Base-by-base conservation (phyloP, 2,797 vertebrate species). In the Limosa lapponica region DNA sequence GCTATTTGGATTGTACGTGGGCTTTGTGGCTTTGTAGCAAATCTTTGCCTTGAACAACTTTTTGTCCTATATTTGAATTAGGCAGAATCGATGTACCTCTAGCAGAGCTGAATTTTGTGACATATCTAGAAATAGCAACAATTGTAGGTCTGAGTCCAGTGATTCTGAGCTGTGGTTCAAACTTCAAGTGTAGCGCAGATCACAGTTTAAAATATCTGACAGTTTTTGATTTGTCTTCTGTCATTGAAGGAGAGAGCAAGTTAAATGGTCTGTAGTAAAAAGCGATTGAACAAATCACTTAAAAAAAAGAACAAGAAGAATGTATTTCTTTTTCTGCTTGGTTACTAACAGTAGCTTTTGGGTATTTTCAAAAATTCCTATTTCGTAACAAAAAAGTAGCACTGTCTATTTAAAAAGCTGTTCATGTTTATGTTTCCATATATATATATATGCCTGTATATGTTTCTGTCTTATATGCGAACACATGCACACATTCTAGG, bases 191-290 rank as follows among this genome's bases (percentile, higher is more conserved):
- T 49, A 79, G 85, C 52, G 32, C 54, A 87, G 69, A 95, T 96
- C 91, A 79, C 32, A 46, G 77, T 79, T 87, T 95, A 93, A 96
- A 97, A 91, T 59, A 78, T 73, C 85, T 90, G 93, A 73, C 48
- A 84, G 70, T 27, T 93, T 79, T 84, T 88, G 62, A 95, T 95
- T 94, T 94, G 87, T 74, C 77, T 83, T 84, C 91, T 95, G 87
- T 90, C 85, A 84, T 55, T 59, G 90, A 78, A 75, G 58, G 69
- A 93, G 75, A 92, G 75, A 88, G 61, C 77, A 81, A 93, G 88
- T 95, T 96, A 96, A 97, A 96, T 91, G 51, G 49, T 84, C 80
- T 95, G 82, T 88, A 59, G 73, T 82, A 87, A 89, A 93, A 95
- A 77, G 48, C 4, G 3, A 90, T 71, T 82, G 94, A 95, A 95